Percentiles rank a stretch among this genome's conserved stretches.
These are phyloP conservation scores for Meleagris gallopavo DNA, from an alignment of 2,113 vertebrate genomes.

Conservation along the genomic window DNA sequence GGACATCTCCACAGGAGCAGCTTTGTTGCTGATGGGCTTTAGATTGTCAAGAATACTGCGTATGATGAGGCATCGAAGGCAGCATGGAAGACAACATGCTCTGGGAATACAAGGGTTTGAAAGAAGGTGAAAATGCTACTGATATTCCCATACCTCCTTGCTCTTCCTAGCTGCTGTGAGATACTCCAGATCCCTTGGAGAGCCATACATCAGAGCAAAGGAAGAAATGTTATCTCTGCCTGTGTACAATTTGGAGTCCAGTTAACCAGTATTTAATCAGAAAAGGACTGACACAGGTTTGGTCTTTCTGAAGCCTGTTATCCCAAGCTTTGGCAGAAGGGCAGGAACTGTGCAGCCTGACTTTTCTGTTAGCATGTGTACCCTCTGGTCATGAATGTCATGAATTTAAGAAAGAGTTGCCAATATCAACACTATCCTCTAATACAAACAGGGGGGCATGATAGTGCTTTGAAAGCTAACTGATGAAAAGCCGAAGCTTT, in stretches of 20 bases:
- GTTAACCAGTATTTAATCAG: background rate
- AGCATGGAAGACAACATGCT: background rate
- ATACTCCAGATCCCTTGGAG: background rate
- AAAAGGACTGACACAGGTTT: background rate
- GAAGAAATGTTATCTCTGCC: background rate
- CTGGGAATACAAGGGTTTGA: background rate
- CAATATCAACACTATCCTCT: constrained; percentile 32
- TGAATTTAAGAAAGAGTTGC: constrained; percentile 28
- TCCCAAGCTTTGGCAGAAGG: background rate
- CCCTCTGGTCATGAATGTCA: constrained; percentile 6
- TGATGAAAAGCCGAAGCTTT: constrained; percentile 46
- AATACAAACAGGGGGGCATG: constrained; percentile 15
- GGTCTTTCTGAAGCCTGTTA: background rate
- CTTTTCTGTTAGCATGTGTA: background rate
- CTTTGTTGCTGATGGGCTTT: background rate
- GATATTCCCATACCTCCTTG: background rate
- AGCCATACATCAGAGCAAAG: background rate
- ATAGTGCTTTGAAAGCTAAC: constrained; percentile 47
- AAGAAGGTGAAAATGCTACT: background rate
- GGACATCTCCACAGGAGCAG: background rate
- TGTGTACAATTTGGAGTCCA: background rate
- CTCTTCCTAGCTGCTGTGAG: background rate
- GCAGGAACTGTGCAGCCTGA: background rate
- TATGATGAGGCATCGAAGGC: background rate
- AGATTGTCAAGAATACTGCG: background rate